Evolutionary conservation across 37 sponge, comb jelly and placozoan species (phyloP), one percentile per base, ranked within the genome.

Genomic region (Beroe ovata): DNA sequence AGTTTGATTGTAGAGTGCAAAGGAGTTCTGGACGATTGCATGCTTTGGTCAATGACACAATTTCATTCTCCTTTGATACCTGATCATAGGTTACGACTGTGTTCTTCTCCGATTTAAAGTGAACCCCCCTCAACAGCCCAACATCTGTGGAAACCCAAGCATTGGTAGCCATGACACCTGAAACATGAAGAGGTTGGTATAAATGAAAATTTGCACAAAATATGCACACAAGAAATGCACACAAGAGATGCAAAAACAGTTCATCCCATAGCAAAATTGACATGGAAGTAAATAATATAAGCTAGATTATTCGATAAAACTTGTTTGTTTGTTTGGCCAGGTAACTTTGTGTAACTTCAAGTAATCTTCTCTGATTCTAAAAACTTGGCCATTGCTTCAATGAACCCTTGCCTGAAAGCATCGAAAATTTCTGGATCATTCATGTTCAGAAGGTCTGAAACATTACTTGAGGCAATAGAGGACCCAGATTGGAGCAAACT

Each of bases 51-150:
- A 77, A 35, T 33, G 84, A 77, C 1, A 42, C 84, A 8, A 77
- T 77, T 39, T 77, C 84, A 23, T 77, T 42, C 41, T 42, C n/a
- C n/a, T 39, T 39, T 0, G 84, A 77, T 40, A 77, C n/a, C 54
- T 77, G 36, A 77, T 77, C 84, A 23, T 77, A 77, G 1, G 84
- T 77, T 6, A 77, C 84, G 8, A 77, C 84, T 28, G 84, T 77
- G 47, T 77, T 77, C 28, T 77, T 30, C 28, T 77, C 84, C 23
- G 84, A 25, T 42, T 77, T 77, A 19, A 77, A 36, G 47, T 36
- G n/a, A 23, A 77, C 47, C 1, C 84, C 84, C 23, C 84, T 30
- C 21, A 77, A 19, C 4, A 35, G 41, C 1, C 84, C 84, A n/a
- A 77, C 36, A 40, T 77, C 84, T 21, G 84, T 77, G 11, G 84